A percentile compares a stretch with the other conserved stretches of the same genome.
phyloP scores from a whole-genome alignment of 1,140 invertebrate genomes.

The Hylaeus anthracinus region DNA sequence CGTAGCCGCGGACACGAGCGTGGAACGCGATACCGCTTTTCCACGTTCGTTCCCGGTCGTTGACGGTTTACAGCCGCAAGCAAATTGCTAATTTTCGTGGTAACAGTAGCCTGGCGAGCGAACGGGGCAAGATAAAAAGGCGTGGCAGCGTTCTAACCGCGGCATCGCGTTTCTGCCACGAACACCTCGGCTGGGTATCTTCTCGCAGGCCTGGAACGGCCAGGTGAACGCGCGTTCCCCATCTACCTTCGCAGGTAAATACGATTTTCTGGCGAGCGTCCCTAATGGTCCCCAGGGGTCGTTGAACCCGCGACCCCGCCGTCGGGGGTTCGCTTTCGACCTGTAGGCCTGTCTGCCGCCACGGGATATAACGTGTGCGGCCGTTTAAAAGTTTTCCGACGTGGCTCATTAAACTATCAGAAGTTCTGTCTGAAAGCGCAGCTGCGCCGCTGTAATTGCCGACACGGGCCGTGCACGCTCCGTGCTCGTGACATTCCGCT shows the following conservation, averaged over 20 bases:
- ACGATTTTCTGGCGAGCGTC: slow-evolving; percentile 13
- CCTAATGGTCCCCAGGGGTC: slow-evolving; percentile 44
- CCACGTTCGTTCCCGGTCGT: slow-evolving; percentile 1
- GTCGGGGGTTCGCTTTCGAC: slow-evolving; percentile 48
- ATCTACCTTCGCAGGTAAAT: slow-evolving; percentile 1
- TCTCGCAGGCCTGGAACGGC: background rate
- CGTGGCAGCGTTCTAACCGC: slow-evolving; percentile 8
- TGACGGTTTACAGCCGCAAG: slow-evolving; percentile 34
- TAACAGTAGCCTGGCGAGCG: slow-evolving; percentile 10
- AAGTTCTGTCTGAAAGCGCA: slow-evolving; percentile 63
- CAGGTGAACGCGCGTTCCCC: slow-evolving; percentile 8
- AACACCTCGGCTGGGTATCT: background rate
- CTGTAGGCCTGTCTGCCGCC: slow-evolving; percentile 45
- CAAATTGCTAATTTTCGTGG: slow-evolving; percentile 51
- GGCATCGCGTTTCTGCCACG: slow-evolving; percentile 21
- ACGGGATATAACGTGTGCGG: slow-evolving; percentile 47
- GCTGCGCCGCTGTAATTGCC: slow-evolving; percentile 53
- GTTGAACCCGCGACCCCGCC: slow-evolving; percentile 57
- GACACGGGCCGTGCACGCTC: slow-evolving; percentile 30
- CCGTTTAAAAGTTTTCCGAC: slow-evolving; percentile 65
- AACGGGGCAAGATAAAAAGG: background rate
- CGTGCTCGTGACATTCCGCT: slow-evolving; percentile 51
- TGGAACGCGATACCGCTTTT: slow-evolving; percentile 2
- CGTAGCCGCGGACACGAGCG: background rate
- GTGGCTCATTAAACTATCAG: slow-evolving; percentile 66